Evolutionary conservation across 2,888 invertebrate genomes (phyloP).

Genomic region (Ernsta delagoae): DNA sequence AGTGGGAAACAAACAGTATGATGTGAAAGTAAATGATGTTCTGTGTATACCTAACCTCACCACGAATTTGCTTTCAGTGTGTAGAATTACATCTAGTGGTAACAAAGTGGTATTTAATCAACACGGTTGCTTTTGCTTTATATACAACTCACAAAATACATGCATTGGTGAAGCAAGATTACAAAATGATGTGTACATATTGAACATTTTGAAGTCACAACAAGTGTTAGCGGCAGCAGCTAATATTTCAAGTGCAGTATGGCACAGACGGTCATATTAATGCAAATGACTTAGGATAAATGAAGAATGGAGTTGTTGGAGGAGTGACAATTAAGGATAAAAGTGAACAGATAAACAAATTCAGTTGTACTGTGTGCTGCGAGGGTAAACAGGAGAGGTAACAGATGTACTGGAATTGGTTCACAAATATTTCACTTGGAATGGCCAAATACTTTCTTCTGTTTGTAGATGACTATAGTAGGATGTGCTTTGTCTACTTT

Average conservation of each 20-base stretch:
- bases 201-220: too few species aligned
- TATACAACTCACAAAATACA: neutral
- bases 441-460: conserved; percentile 30
- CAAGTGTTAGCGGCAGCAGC: too few species aligned
- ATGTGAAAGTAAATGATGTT: neutral
- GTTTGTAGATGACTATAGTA: conserved; percentile 40
- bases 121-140: neutral
- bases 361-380: neutral
- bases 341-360: too few species aligned
- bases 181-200: too few species aligned
- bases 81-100: neutral
- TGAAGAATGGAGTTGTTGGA: neutral
- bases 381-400: neutral
- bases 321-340: too few species aligned
- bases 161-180: neutral
- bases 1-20: neutral
- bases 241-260: too few species aligned
- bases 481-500: conserved; percentile 38
- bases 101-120: too few species aligned
- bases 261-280: too few species aligned
- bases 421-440: conserved; percentile 34
- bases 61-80: neutral
- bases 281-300: neutral
- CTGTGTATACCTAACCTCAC: neutral
- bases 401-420: conserved; percentile 15